phyloP scores from a whole-genome alignment of 2,113 vertebrate genomes.

The Sciurus niger region DNA sequence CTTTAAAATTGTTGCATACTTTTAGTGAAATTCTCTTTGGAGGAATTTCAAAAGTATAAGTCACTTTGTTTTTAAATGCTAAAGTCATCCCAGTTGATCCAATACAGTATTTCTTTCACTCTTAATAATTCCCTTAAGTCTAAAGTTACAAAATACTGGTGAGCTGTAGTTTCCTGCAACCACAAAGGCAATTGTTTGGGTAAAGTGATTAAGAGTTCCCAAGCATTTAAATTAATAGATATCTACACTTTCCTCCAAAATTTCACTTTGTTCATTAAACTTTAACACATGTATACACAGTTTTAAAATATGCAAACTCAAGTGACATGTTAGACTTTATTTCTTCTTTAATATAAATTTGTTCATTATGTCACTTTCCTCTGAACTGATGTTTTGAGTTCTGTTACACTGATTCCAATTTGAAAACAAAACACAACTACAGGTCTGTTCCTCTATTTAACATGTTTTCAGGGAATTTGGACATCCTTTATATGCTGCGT shows the following conservation, averaged over 20 bases:
- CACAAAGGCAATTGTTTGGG: background rate
- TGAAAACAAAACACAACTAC: background rate
- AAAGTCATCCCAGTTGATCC: background rate
- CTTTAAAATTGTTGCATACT: background rate
- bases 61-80: background rate
- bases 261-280: background rate
- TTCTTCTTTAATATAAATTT: conserved; percentile 20
- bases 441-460: background rate
- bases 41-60: background rate
- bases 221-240: background rate
- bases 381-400: background rate
- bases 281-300: background rate
- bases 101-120: background rate
- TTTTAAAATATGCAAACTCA: background rate
- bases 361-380: background rate
- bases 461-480: background rate
- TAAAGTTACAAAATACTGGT: background rate
- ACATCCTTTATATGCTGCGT: background rate
- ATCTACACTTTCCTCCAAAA: background rate
- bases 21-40: background rate
- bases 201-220: background rate
- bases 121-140: background rate
- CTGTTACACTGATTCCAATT: background rate
- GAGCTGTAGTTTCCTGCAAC: background rate
- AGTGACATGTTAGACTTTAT: background rate